Conservation (phyloP, 2,113 vertebrate genomes). For the Pteronura brasiliensis region DNA sequence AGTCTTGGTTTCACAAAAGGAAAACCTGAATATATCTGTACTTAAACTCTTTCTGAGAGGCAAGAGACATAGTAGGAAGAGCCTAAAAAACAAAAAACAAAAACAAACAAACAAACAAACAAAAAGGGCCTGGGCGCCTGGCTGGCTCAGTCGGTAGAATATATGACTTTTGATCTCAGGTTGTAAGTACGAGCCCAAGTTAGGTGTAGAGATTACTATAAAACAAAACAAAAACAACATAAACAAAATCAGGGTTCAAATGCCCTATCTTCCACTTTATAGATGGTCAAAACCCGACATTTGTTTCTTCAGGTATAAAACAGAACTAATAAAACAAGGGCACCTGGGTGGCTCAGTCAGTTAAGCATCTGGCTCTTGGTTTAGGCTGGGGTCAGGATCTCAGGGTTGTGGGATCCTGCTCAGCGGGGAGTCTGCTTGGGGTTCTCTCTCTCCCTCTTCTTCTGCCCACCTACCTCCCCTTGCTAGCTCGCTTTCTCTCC, state of each 20-base stretch:
- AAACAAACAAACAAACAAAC: no score
- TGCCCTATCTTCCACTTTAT: not conserved
- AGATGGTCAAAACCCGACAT: not conserved
- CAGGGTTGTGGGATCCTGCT: not conserved
- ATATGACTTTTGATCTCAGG: not conserved
- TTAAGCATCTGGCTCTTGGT: not conserved
- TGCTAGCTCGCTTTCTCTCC: not conserved
- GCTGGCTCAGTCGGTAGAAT: not conserved
- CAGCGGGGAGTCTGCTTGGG: not conserved
- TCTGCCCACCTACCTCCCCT: not conserved
- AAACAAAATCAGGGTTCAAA: not conserved
- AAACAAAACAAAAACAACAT: not conserved
- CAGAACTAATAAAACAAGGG: not conserved
- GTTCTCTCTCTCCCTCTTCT: not conserved
- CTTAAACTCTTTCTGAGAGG: not conserved
- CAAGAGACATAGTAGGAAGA: not conserved
- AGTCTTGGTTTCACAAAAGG: not conserved
- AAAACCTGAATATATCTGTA: not conserved
- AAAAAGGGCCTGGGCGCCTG: not conserved
- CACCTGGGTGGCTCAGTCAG: not conserved
- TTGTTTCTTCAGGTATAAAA: not conserved
- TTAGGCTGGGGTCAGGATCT: not conserved
- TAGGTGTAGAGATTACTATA: not conserved
- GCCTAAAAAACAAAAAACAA: not conserved
- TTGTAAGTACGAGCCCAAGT: not conserved